These are phyloP conservation scores for Gorsachius magnificus DNA, from an alignment of 2,797 vertebrate species.

Conservation along the genomic window DNA sequence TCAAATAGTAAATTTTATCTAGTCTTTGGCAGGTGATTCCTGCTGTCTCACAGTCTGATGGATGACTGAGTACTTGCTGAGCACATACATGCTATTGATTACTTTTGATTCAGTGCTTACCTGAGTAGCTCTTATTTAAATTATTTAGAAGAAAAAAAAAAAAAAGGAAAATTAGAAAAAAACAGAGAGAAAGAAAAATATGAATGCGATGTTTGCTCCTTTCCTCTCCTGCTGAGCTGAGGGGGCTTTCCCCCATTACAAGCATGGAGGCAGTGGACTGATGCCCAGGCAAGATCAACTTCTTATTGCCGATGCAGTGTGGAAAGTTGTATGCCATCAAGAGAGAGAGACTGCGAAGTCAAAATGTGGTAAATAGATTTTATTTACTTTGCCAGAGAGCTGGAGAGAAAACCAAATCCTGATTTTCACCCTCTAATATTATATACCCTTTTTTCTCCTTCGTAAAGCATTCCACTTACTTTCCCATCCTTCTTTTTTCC, in stretches of 20 bases:
- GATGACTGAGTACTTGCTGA: neutral
- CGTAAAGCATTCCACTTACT: neutral
- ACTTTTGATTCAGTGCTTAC: neutral
- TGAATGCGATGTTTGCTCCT: neutral
- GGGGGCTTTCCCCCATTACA: neutral
- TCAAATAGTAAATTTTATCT: slow-evolving; percentile 44
- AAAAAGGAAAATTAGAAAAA: too few species aligned
- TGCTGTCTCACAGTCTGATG: neutral
- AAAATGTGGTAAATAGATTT: neutral
- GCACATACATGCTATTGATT: neutral
- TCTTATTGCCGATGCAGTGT: neutral
- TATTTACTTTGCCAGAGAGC: neutral
- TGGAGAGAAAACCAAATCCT: neutral
- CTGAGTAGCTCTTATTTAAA: neutral
- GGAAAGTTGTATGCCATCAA: neutral
- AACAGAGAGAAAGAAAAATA: neutral
- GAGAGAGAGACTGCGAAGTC: neutral
- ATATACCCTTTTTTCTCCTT: neutral
- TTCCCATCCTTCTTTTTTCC: neutral
- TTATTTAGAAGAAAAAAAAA: neutral
- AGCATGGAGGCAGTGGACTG: neutral
- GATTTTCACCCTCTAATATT: neutral
- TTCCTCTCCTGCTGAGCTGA: neutral
- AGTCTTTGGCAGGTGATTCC: slow-evolving; percentile 16
- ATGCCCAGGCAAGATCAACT: neutral